Evolutionary conservation across 2,888 invertebrate species (phyloP), one percentile per base, ranked within the genome.

Genomic region (Dorcus hopei): DNA sequence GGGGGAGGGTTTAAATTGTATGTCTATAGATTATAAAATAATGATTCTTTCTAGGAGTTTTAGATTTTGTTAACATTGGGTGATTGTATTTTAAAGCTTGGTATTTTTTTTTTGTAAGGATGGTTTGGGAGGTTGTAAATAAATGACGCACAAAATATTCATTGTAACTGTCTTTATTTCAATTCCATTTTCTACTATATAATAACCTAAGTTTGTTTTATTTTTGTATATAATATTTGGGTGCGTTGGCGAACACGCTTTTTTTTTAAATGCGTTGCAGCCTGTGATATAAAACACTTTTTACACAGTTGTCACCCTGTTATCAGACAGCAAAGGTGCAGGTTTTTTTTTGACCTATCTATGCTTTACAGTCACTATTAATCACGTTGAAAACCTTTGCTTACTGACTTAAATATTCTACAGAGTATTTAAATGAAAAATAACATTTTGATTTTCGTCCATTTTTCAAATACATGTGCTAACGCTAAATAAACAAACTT

Each of bases 181-280:
- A 77, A 77, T 77, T 77, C 76, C 76, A 77, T 77, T 74, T 74
- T 74, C 75, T 75, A 75, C 74, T 72, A 67, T 74, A 73, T 74
- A 76, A 76, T 74, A 72, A 69, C 68, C 71, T 72, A 71, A 68
- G 72, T 62, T 59, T 58, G 58, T 59, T 57, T 50, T 55, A 43
- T 64, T 59, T 59, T 60, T 58, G 54, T 62, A 67, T 70, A 58
- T 69, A 68, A 70, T 70, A 68, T 68, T 68, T 70, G 69, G 67
- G 61, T 61, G 61, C 62, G 62, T 69, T 70, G 70, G 68, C 56
- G 51, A 55, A 69, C 66, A 70, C 73, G 71, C 74, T 71, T 19
- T 19, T 68, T 67, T 68, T 67, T 70, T 65, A 69, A 71, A 73
- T 71, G 73, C 72, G 69, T 70, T 74, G 74, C 74, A 75, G 74